Evolutionary conservation across 2,113 vertebrate species (phyloP), one percentile per base, ranked within the genome.

Genomic region (Gobius niger): DNA sequence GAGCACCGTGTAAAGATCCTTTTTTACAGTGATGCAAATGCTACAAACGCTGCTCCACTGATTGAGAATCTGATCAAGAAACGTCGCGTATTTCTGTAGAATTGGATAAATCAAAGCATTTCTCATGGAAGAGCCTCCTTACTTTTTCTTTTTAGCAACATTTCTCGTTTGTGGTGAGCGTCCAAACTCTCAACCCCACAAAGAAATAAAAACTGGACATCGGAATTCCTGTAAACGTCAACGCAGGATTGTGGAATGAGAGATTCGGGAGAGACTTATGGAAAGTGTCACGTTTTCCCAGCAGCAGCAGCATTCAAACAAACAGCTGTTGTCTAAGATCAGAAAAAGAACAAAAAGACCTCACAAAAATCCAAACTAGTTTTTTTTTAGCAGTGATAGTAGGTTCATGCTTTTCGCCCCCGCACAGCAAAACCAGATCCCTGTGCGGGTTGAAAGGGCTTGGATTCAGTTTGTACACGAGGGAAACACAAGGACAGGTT

Each of bases 351-450:
- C 92, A 89, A 94, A 34, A 94, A 94, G 92, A 96, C 93, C 93
- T 94, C 91, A 95, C 92, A 92, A 96, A 93, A 96, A 96, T 82
- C 95, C 95, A 95, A 95, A 96, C 93, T 96, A 96, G 87, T 90
- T 57, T 34, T 92, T 90, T 57, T 34, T 92, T 89, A 95, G 94
- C 93, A 92, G 93, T 94, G 92, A 95, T 93, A 95, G 91, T 90
- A 66, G 24, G 78, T 90, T 94, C 94, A 96, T 96, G 94, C 95
- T 90, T 91, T 91, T 76, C 85, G 18, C 52, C 52, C 52, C 52
- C 6, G 18, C 52, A 18, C 52, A 24, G 52, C 16, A 24, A 24
- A 54, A 24, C 24, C 5, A 19, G 1, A 24, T 4, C 1, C 9
- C 16, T 7, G 2, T 9, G 5, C 16, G 19, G 7, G 1, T 24